Evolutionary conservation across 2,888 invertebrate species (phyloP).

Genomic region (Timema podura): DNA sequence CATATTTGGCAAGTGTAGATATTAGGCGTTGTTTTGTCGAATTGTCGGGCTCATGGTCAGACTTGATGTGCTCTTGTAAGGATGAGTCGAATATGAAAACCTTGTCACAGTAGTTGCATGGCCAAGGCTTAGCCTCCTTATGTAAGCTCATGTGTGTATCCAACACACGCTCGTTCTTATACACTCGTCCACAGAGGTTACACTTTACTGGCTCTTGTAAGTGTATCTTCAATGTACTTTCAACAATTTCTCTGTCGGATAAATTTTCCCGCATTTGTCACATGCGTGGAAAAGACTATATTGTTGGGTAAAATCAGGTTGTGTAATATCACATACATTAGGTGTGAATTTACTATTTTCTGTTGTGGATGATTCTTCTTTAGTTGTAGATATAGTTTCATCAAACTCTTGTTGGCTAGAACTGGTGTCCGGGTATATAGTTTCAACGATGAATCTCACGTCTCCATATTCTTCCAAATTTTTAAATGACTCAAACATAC

Average conservation of each 20-base stretch:
- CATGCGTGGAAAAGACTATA: conserved; percentile 10
- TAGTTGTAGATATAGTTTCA: no score
- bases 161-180: conserved; percentile 22
- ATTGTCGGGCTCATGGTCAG: conserved; percentile 10
- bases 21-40: not conserved
- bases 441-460: no score
- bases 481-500: no score
- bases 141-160: conserved; percentile 23
- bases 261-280: conserved; percentile 18
- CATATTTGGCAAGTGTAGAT: conserved; percentile 21
- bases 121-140: conserved; percentile 19
- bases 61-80: conserved; percentile 20
- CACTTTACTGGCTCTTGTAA: conserved; percentile 22
- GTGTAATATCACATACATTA: no score
- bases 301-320: not conserved
- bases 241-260: conserved; percentile 19
- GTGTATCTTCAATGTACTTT: conserved; percentile 22
- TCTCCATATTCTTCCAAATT: no score
- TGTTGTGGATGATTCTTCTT: no score
- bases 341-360: no score
- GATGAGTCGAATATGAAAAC: conserved; percentile 22
- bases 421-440: no score
- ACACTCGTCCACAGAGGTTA: conserved; percentile 19
- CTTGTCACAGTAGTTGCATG: conserved; percentile 20
- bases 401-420: no score